Conservation (phyloP, 2,797 vertebrate species). For the Liparis tanakae region DNA sequence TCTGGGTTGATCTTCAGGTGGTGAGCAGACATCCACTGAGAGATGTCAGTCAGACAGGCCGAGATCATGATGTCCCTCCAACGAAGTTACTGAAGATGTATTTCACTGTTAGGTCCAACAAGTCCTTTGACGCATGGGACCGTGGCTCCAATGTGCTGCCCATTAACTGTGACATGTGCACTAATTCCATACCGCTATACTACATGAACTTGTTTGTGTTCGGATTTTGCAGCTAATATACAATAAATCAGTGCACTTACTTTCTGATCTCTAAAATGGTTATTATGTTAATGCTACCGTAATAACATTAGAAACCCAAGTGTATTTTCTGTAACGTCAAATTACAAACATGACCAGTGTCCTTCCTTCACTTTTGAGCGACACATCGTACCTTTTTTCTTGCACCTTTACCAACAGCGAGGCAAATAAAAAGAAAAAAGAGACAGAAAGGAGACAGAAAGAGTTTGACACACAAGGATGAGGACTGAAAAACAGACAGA, state of each 20-base stretch:
- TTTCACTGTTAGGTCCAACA: too few species aligned
- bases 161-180: too few species aligned
- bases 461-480: conserved; percentile 25
- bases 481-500: conserved; percentile 34
- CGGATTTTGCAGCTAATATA: neutral
- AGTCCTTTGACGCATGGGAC: too few species aligned
- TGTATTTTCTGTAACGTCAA: neutral
- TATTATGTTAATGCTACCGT: too few species aligned
- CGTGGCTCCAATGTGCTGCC: too few species aligned
- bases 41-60: too few species aligned
- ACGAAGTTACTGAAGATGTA: too few species aligned
- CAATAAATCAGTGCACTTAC: neutral
- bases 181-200: neutral
- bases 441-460: conserved; percentile 4
- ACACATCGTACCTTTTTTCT: neutral
- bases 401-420: neutral
- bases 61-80: too few species aligned
- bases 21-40: too few species aligned
- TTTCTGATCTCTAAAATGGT: neutral
- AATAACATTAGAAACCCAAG: neutral
- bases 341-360: neutral
- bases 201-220: neutral
- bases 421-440: neutral
- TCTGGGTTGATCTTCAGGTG: too few species aligned
- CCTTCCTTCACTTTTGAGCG: neutral